phyloP scores from a whole-genome alignment of 1,140 invertebrate species.

The Zaprionus tsacasi region DNA sequence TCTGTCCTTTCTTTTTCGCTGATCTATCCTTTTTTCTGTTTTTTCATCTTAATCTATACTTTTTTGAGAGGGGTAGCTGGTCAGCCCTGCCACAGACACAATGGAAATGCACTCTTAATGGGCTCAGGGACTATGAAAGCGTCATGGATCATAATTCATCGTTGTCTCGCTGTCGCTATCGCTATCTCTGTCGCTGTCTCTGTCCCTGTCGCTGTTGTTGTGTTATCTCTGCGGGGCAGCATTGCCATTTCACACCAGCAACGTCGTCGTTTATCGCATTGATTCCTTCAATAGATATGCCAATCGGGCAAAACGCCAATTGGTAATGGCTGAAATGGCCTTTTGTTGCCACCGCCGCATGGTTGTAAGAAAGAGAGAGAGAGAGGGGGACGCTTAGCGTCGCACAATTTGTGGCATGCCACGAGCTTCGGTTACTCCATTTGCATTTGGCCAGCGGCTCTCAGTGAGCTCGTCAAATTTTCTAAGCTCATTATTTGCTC shows the following conservation, averaged over 20 bases:
- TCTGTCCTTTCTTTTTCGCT: too few species aligned
- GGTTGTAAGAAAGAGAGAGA: neutral
- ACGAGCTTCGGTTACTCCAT: slow-evolving; percentile 36
- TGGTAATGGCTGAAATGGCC: slow-evolving; percentile 45
- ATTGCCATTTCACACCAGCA: slow-evolving; percentile 70
- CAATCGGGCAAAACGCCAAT: slow-evolving; percentile 54
- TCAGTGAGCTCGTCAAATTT: slow-evolving; percentile 61
- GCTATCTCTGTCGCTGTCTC: slow-evolving; percentile 23
- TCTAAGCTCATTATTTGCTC: slow-evolving; percentile 80
- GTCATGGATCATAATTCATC: slow-evolving; percentile 77
- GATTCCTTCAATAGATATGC: slow-evolving; percentile 64
- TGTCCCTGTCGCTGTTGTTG: slow-evolving; percentile 36
- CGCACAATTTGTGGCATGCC: slow-evolving; percentile 44
- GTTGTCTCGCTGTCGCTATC: slow-evolving; percentile 37
- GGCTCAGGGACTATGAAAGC: slow-evolving; percentile 68
- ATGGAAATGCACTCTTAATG: slow-evolving; percentile 77
- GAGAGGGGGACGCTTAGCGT: neutral
- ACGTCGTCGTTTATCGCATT: slow-evolving; percentile 61
- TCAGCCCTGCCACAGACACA: slow-evolving; percentile 48
- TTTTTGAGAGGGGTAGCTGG: too few species aligned
- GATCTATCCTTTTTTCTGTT: too few species aligned
- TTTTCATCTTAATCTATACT: too few species aligned
- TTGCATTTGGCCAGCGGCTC: slow-evolving; percentile 45
- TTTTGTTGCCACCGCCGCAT: slow-evolving; percentile 5
- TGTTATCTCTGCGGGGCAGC: slow-evolving; percentile 53